phyloP scores from a whole-genome alignment of 2,888 invertebrate species.

The Girardia tigrina region DNA sequence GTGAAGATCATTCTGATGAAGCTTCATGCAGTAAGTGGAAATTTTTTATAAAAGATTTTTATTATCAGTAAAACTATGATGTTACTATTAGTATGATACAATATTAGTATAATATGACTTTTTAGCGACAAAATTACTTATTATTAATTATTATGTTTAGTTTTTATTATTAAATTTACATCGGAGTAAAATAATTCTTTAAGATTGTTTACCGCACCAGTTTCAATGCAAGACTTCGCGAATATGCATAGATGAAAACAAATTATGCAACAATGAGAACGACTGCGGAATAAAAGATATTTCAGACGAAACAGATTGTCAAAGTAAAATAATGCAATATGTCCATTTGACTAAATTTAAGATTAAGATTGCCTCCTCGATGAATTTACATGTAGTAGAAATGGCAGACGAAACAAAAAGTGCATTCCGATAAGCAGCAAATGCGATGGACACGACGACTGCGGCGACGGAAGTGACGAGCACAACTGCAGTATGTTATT shows the following conservation, averaged over 20 bases:
- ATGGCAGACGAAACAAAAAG: too few species aligned
- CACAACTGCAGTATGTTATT: background rate
- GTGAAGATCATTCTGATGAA: constrained; percentile 45
- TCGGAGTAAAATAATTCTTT: too few species aligned
- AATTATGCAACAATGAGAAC: constrained; percentile 40
- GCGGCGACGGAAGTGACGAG: constrained; percentile 31
- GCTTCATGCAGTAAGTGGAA: constrained; percentile 42
- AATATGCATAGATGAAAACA: constrained; percentile 25
- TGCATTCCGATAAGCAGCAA: background rate
- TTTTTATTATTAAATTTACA: too few species aligned
- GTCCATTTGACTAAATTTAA: background rate
- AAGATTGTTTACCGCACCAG: constrained; percentile 16
- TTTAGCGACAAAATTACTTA: too few species aligned
- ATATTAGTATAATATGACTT: too few species aligned
- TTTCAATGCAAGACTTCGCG: background rate
- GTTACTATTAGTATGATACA: too few species aligned
- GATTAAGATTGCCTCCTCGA: background rate
- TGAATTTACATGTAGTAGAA: constrained; percentile 3
- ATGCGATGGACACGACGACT: constrained; percentile 29
- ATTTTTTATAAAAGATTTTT: too few species aligned
- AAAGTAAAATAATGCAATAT: too few species aligned
- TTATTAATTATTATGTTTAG: too few species aligned
- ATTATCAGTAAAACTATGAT: too few species aligned
- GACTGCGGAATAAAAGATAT: constrained; percentile 5
- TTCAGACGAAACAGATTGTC: constrained; percentile 13